Conservation (phyloP, 2,113 vertebrate species). For the Myiopsitta monachus region DNA sequence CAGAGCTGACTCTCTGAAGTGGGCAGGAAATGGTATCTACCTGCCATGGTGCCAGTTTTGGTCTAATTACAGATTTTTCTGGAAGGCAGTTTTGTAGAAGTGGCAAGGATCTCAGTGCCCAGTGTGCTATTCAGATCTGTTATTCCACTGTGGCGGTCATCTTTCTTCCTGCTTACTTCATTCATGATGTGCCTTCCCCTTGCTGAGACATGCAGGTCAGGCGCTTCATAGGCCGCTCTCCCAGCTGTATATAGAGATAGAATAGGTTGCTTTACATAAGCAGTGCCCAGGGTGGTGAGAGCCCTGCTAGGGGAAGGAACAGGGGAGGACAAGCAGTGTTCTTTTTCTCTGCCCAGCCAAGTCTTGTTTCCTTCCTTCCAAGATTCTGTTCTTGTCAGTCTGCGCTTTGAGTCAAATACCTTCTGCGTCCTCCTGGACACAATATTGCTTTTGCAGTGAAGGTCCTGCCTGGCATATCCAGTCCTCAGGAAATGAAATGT, state of each 20-base stretch:
- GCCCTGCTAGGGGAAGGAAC: background rate
- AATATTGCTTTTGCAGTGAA: background rate
- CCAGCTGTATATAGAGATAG: background rate
- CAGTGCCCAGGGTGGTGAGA: background rate
- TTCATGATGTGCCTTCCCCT: background rate
- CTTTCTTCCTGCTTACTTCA: background rate
- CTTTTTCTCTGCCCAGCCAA: slow-evolving; percentile 18
- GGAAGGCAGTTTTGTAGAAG: background rate
- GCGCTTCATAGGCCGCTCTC: background rate
- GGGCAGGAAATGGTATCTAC: background rate
- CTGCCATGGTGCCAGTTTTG: background rate
- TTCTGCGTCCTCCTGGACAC: background rate
- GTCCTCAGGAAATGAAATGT: background rate
- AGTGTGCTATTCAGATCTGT: background rate
- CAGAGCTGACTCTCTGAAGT: background rate
- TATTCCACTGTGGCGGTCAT: background rate
- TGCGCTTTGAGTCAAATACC: background rate
- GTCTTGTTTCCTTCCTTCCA: slow-evolving; percentile 44
- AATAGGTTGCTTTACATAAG: background rate
- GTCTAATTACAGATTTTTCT: background rate
- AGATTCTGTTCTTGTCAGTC: slow-evolving; percentile 49
- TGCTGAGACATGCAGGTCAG: background rate
- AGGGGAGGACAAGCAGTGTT: background rate
- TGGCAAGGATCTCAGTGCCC: background rate
- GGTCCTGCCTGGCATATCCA: background rate